These are phyloP conservation scores for Ichneumoninae sp. DNA, from an alignment of 2,888 invertebrate genomes.

Conservation along the genomic window DNA sequence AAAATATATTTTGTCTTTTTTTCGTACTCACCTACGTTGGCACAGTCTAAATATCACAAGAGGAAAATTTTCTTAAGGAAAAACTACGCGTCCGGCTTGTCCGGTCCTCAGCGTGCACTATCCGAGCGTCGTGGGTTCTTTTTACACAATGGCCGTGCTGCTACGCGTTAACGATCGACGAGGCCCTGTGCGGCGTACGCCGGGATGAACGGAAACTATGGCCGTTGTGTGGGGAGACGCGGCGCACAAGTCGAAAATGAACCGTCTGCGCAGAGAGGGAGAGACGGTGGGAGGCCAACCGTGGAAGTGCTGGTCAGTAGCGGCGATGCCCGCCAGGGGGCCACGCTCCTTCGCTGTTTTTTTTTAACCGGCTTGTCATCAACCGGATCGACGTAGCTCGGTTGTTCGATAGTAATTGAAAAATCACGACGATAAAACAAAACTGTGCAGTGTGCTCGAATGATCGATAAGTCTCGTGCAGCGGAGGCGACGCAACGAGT, in stretches of 20 bases:
- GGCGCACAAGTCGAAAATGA: conserved; percentile 76
- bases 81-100: conserved; percentile 81
- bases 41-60: conserved; percentile 84
- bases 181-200: conserved; percentile 73
- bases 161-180: conserved; percentile 82
- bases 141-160: conserved; percentile 82
- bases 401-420: background rate
- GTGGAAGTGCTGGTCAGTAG: conserved; percentile 66
- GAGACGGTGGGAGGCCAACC: conserved; percentile 69
- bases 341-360: conserved; percentile 18
- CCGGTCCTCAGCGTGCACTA: conserved; percentile 81
- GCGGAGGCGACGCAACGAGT: background rate
- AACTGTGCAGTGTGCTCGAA: background rate
- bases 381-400: background rate
- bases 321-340: conserved; percentile 37
- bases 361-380: conserved; percentile 36
- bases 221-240: conserved; percentile 78
- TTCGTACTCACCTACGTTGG: conserved; percentile 81
- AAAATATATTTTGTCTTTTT: background rate
- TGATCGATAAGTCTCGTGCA: background rate
- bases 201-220: conserved; percentile 76
- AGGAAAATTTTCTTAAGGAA: conserved; percentile 80
- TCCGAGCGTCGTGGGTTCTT: conserved; percentile 80
- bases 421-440: background rate
- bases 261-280: conserved; percentile 74